Percentiles rank a stretch among this genome's conserved stretches.
Conservation (phyloP, 1,140 invertebrate species). For the Subanguina moxae region DNA sequence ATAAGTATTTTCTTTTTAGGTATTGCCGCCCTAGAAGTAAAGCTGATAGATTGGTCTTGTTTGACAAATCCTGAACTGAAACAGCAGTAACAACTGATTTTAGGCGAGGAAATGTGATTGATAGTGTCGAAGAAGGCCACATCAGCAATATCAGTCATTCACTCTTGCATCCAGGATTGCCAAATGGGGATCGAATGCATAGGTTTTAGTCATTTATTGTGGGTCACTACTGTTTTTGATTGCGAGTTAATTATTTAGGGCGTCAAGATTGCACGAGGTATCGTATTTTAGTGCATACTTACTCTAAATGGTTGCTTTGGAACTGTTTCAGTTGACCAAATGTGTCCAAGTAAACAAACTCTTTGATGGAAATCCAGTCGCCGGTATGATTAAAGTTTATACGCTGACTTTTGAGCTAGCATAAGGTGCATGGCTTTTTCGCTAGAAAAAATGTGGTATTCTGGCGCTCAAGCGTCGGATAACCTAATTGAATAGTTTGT, state of each 20-base stretch:
- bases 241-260: too few relatives aligned
- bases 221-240: neutral
- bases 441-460: too few relatives aligned
- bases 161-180: conserved; percentile 25
- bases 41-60: conserved; percentile 15
- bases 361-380: neutral
- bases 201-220: too few relatives aligned
- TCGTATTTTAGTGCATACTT: too few relatives aligned
- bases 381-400: too few relatives aligned
- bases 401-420: too few relatives aligned
- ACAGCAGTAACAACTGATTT: too few relatives aligned
- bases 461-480: too few relatives aligned
- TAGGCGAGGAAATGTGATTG: conserved; percentile 18
- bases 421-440: too few relatives aligned
- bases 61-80: too few relatives aligned
- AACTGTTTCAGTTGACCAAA: conserved; percentile 10
- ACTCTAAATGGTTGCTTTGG: too few relatives aligned
- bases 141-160: conserved; percentile 13
- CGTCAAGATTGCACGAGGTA: conserved; percentile 4
- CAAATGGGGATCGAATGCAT: conserved; percentile 6
- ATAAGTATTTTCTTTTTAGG: conserved; percentile 8
- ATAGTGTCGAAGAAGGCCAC: conserved; percentile 16
- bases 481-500: neutral
- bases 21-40: conserved; percentile 42
- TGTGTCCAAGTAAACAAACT: conserved; percentile 3